Percentiles rank a stretch among this genome's conserved stretches.
Conservation (phyloP, 1,140 invertebrate species). For the Nylanderia fulva region DNA sequence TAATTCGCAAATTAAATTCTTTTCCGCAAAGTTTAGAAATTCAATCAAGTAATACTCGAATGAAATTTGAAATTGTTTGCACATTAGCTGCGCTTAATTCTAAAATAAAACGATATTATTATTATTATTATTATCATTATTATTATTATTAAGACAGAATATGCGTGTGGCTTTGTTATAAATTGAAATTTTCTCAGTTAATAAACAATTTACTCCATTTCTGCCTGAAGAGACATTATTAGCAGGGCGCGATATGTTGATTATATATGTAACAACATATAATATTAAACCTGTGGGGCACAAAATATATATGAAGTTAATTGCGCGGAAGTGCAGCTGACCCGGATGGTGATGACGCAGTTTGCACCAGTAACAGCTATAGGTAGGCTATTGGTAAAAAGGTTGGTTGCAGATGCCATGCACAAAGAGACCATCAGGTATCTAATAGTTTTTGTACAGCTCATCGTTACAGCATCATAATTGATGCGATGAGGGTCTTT, state of each 20-base stretch:
- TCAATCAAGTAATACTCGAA: not conserved
- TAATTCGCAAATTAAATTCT: not conserved
- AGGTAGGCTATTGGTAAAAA: constrained; percentile 18
- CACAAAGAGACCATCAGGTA: constrained; percentile 15
- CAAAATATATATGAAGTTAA: constrained; percentile 62
- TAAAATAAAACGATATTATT: not conserved
- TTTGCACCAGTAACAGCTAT: constrained; percentile 14
- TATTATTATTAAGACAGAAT: not conserved
- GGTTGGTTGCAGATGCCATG: not conserved
- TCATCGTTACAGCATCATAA: constrained; percentile 1
- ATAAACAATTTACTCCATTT: not conserved
- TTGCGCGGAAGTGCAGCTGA: constrained; percentile 56
- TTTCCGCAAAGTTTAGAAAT: not conserved
- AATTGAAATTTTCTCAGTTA: not conserved
- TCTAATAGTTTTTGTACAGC: constrained; percentile 27
- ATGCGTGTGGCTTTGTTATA: not conserved
- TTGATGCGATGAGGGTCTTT: constrained; percentile 22
- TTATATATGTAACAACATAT: not conserved
- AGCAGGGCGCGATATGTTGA: not conserved
- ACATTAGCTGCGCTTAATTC: not conserved
- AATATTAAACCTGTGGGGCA: constrained; percentile 34
- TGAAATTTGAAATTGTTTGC: not conserved
- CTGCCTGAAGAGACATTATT: not conserved
- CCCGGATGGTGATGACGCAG: constrained; percentile 16
- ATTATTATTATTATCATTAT: no score